These are phyloP conservation scores for Amphimallon solstitiale DNA, from an alignment of 2,888 invertebrate species.

Conservation along the genomic window DNA sequence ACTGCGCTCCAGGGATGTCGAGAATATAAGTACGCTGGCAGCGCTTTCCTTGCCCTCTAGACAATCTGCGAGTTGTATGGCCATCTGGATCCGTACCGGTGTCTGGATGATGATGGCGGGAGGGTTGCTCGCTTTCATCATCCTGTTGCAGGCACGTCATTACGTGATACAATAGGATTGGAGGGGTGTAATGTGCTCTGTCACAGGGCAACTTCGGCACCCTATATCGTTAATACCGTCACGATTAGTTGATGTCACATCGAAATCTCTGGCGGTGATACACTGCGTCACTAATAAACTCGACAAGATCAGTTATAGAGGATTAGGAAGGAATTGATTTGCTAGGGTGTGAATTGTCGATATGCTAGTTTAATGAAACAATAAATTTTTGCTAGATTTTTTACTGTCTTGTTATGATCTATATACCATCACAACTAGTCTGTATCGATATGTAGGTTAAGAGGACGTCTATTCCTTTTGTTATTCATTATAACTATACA, in stretches of 20 bases:
- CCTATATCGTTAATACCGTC: not conserved
- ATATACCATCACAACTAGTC: too few relatives aligned
- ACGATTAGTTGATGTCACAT: constrained; percentile 12
- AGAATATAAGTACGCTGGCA: not conserved
- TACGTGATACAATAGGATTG: constrained; percentile 24
- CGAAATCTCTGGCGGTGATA: constrained; percentile 1
- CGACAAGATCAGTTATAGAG: not conserved
- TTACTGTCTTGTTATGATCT: too few relatives aligned
- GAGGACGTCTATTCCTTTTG: too few relatives aligned
- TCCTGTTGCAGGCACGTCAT: constrained; percentile 19
- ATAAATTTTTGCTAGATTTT: not conserved
- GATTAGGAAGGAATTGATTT: constrained; percentile 6
- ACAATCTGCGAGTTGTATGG: not conserved
- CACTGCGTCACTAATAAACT: constrained; percentile 3
- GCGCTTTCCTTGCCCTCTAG: not conserved
- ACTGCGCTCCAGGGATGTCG: not conserved
- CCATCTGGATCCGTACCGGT: constrained; percentile 6
- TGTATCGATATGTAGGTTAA: too few relatives aligned
- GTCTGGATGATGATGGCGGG: not conserved
- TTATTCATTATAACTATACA: too few relatives aligned
- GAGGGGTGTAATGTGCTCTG: constrained; percentile 23
- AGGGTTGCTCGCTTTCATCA: constrained; percentile 11
- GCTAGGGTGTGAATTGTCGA: not conserved
- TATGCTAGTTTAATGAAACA: not conserved
- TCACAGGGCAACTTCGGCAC: constrained; percentile 18